These are phyloP conservation scores for Macrophya alboannulata DNA, from an alignment of 2,888 invertebrate species.

Conservation along the genomic window DNA sequence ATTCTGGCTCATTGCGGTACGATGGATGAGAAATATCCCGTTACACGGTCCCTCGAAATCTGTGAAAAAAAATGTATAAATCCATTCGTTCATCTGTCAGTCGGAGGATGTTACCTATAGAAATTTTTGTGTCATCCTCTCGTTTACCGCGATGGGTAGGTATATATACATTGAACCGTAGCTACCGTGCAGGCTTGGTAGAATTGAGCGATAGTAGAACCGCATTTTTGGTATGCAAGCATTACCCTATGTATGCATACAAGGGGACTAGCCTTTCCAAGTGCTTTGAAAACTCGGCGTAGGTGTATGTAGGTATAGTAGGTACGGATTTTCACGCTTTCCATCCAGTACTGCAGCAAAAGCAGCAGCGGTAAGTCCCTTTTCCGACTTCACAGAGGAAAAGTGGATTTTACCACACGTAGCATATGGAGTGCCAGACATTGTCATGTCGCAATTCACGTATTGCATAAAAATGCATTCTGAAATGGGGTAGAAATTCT, in stretches of 20 bases:
- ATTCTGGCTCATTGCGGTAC: too few relatives aligned
- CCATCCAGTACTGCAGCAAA: neutral
- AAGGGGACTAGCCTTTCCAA: conserved; percentile 11
- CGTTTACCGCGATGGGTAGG: neutral
- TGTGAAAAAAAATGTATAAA: neutral
- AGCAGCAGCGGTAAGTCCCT: neutral
- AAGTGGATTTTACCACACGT: conserved; percentile 6
- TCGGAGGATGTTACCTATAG: neutral
- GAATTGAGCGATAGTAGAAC: neutral
- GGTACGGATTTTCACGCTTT: conserved; percentile 11
- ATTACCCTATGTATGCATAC: neutral
- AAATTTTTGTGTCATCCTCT: neutral
- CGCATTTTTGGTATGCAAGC: conserved; percentile 12
- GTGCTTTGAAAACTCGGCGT: conserved; percentile 7
- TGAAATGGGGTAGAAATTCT: neutral
- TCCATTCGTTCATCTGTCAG: neutral
- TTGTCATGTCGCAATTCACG: neutral
- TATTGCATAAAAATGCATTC: conserved; percentile 6
- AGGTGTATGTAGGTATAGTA: neutral
- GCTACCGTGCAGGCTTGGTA: neutral
- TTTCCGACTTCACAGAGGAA: neutral
- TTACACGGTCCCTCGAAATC: neutral
- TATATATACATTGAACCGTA: neutral
- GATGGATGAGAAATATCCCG: neutral
- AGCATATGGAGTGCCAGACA: neutral